Evolutionary conservation across 2,113 vertebrate species (phyloP).

Genomic region (Eubucco bourcierii): DNA sequence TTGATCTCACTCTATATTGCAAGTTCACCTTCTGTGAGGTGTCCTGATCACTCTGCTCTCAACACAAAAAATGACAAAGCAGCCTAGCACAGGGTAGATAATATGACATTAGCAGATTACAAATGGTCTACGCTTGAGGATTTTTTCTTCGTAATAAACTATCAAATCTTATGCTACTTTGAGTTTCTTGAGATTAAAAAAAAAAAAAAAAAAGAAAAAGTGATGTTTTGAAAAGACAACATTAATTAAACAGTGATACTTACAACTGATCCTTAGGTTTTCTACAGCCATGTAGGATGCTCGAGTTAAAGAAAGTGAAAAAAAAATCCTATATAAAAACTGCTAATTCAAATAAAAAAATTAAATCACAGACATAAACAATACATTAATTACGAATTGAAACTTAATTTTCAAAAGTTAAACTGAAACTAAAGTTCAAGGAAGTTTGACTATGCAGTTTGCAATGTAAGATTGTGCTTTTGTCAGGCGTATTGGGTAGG

Average conservation of each 20-base stretch:
- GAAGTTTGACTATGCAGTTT: not conserved
- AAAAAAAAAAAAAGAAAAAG: not conserved
- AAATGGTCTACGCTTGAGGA: not conserved
- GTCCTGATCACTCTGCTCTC: not conserved
- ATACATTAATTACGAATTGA: not conserved
- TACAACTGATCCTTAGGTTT: conserved; percentile 98
- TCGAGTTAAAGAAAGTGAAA: conserved; percentile 81
- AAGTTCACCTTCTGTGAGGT: not conserved
- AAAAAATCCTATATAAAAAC: not conserved
- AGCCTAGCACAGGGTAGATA: not conserved
- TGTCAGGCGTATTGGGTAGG: not conserved
- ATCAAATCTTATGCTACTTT: not conserved
- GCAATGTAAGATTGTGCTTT: not conserved
- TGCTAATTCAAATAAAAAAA: not conserved
- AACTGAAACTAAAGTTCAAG: not conserved
- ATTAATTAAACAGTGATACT: conserved; percentile 68
- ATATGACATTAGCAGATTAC: not conserved
- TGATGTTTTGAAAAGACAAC: not conserved
- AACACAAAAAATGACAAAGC: not conserved
- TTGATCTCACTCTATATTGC: not conserved
- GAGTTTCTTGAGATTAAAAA: not conserved
- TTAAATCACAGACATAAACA: not conserved
- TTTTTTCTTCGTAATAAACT: not conserved
- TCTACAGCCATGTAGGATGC: conserved; percentile 88
- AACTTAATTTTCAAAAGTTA: not conserved